A percentile compares a stretch with the other conserved stretches of the same genome.
Conservation (phyloP, 37 sponge, comb jelly and placozoan species). For the Lycopodina hypogea region DNA sequence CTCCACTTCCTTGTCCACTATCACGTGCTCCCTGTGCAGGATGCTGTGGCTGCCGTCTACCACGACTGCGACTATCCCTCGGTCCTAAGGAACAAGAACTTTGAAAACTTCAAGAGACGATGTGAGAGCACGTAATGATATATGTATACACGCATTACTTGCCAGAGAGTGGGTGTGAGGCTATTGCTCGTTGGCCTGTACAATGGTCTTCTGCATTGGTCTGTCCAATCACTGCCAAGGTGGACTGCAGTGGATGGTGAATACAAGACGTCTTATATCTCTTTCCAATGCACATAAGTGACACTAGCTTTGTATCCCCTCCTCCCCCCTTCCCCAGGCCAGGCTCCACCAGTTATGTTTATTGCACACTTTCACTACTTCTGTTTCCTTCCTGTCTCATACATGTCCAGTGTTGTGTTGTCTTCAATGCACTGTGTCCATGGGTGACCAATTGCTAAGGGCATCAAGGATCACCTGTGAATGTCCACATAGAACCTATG, state of each 20-base stretch:
- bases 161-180: neutral
- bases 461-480: no score
- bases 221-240: no score
- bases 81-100: constrained; percentile 81
- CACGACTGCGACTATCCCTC: constrained; percentile 74
- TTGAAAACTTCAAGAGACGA: constrained; percentile 83
- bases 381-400: no score
- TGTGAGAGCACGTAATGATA: constrained; percentile 63
- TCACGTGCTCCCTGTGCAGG: constrained; percentile 38
- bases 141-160: neutral
- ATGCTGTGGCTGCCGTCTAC: constrained; percentile 78
- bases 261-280: neutral
- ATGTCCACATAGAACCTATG: no score
- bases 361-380: no score
- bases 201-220: no score
- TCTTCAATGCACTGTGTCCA: no score
- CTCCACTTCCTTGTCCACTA: neutral
- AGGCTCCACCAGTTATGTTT: no score
- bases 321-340: neutral
- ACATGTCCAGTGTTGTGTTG: no score
- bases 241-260: neutral
- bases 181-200: no score
- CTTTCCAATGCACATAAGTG: neutral
- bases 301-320: neutral
- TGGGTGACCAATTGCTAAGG: no score